Base-by-base conservation (phyloP, 2,888 invertebrate genomes). In the Nephrotoma guestfalica region DNA sequence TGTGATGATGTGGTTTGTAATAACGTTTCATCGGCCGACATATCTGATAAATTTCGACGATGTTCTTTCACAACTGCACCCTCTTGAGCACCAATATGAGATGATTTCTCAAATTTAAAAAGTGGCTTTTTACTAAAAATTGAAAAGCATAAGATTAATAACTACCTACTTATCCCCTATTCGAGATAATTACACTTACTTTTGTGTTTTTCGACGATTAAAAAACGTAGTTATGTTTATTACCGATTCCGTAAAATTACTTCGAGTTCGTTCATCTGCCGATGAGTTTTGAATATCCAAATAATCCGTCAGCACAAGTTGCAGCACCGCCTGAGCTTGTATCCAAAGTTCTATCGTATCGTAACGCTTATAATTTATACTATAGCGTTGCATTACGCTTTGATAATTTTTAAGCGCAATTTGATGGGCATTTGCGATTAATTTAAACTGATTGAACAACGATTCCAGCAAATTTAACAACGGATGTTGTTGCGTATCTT, bases 271-370 rank as follows among this genome's bases (percentile, higher is more conserved):
- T 88, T 95, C 94, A 47, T 94, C 93, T 41, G 93, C 93, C 18
- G 91, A 89, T 88, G 95, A 94, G 90, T 96, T 97, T 91, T 96
- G 95, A 86, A 97, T 95, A 90, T 97, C 97, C 88, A 98, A 92
- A 91, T 98, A 97, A 90, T 97, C 97, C 18, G 96, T 96, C 45
- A 98, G 92, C 9, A 98, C 92, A 6, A 96, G 93, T 92, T 97
- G 97, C 85, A 97, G 90, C 96, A 97, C 97, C 90, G 95, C 95
- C 91, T 98, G 98, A 51, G 97, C 96, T 89, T 97, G 96, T 83
- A 95, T 94, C 98, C 98, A 98, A 88, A 97, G 97, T 90, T 97
- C 96, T 57, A 95, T 93, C 90, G 95, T 93, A 89, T 94, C 94
- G 90, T 96, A 96, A 85, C 95, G 90, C 86, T 92, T 92, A 85